phyloP scores from a whole-genome alignment of 2,888 invertebrate genomes.

The Barypeithes pellucidus region DNA sequence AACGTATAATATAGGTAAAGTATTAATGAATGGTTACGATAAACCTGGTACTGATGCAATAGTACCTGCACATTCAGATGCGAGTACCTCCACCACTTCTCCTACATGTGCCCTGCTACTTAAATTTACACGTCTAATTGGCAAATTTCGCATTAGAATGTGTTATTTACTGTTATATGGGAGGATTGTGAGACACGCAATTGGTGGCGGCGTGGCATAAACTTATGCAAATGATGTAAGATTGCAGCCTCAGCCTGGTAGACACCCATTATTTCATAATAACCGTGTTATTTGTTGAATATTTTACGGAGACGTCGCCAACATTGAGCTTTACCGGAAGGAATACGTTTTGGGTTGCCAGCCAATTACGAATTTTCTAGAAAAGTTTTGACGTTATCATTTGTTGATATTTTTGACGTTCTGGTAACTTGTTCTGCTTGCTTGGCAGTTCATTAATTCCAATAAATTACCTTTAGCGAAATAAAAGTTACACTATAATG shows the following conservation, averaged over 20 bases:
- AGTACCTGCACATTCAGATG: conserved; percentile 7
- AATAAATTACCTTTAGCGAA: too few relatives aligned
- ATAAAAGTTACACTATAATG: too few relatives aligned
- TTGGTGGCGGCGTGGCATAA: conserved; percentile 46
- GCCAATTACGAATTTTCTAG: too few relatives aligned
- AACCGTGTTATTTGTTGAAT: conserved; percentile 38
- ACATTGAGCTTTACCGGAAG: too few relatives aligned
- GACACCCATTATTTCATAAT: conserved; percentile 43
- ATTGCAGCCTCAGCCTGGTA: conserved; percentile 38
- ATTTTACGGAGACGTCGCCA: too few relatives aligned
- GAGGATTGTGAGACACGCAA: conserved; percentile 48
- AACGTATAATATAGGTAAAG: too few relatives aligned
- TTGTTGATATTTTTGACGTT: too few relatives aligned
- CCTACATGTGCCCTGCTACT: conserved; percentile 35
- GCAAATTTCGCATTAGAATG: conserved; percentile 49
- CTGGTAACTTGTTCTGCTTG: too few relatives aligned
- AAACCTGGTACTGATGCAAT: conserved; percentile 11
- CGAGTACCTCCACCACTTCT: conserved; percentile 15
- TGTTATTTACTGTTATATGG: conserved; percentile 44
- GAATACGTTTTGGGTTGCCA: too few relatives aligned
- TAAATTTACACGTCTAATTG: conserved; percentile 47
- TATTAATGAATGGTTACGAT: too few relatives aligned
- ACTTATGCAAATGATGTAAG: conserved; percentile 49
- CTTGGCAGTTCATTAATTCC: too few relatives aligned
- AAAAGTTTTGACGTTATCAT: too few relatives aligned